Percentiles rank a stretch among this genome's conserved stretches.
phyloP scores from a whole-genome alignment of 2,797 vertebrate genomes.

The Sternarchorhynchus goeldii region DNA sequence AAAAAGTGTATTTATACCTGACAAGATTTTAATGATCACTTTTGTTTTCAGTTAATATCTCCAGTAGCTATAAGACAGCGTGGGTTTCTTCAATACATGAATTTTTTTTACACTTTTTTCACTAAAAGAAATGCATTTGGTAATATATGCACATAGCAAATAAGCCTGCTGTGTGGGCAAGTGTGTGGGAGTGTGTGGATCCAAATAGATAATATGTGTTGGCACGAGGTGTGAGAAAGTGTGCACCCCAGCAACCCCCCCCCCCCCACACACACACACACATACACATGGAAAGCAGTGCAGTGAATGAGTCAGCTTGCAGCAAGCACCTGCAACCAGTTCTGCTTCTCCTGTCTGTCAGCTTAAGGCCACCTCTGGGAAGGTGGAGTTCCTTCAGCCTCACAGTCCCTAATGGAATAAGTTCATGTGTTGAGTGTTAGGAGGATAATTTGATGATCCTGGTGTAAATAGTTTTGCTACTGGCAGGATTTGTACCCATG shows the following conservation, averaged over 20 bases:
- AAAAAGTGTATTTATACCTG: too few species aligned
- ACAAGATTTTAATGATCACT: neutral
- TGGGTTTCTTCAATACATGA: neutral
- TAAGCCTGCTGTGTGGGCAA: neutral
- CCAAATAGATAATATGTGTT: neutral
- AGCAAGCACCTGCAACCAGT: slow-evolving; percentile 35
- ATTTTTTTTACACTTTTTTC: slow-evolving; percentile 1
- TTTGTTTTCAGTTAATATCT: neutral
- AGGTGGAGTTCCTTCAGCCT: neutral
- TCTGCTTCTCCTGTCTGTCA: slow-evolving; percentile 10
- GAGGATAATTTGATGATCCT: neutral
- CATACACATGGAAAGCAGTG: too few species aligned
- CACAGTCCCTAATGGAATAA: neutral
- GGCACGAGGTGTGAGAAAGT: neutral
- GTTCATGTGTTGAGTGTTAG: slow-evolving; percentile 2
- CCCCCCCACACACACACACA: too few species aligned
- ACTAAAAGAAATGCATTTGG: neutral
- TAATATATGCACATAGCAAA: slow-evolving; percentile 3
- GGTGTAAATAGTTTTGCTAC: neutral
- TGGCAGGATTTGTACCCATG: slow-evolving; percentile 13
- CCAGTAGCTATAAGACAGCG: neutral
- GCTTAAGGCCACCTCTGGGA: slow-evolving; percentile 15
- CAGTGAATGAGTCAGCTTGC: too few species aligned
- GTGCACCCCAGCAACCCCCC: neutral
- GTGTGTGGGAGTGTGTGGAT: slow-evolving; percentile 14